Percentiles rank a stretch among this genome's conserved stretches.
Conservation (phyloP, 2,113 vertebrate genomes). For the Bos javanicus region DNA sequence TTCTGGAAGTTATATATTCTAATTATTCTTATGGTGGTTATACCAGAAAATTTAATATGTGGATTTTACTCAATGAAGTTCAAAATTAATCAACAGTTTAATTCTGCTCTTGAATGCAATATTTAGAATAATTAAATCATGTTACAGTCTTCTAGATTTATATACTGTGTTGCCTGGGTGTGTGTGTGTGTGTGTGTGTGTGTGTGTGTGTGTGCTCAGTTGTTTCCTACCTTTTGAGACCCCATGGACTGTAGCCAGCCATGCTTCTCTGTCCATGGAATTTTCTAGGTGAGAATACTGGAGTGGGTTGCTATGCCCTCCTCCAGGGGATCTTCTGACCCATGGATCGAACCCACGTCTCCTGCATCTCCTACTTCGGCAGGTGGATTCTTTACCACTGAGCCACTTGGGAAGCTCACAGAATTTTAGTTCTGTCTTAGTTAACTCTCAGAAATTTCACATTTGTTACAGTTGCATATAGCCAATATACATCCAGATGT, state of each 20-base stretch:
- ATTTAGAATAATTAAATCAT: background rate
- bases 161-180: background rate
- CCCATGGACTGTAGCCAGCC: background rate
- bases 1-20: background rate
- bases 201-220: background rate
- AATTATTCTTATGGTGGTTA: background rate
- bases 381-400: background rate
- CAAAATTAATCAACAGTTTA: background rate
- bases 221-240: background rate
- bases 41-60: background rate
- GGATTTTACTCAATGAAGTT: background rate
- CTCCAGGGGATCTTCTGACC: background rate
- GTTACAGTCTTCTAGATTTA: background rate
- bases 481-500: background rate
- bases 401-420: background rate
- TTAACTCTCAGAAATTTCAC: background rate
- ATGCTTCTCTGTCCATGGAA: background rate
- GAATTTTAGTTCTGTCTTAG: background rate
- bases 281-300: background rate
- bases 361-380: background rate
- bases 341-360: rapidly evolving
- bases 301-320: background rate
- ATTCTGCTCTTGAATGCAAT: background rate
- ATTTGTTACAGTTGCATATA: background rate
- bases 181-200: background rate